These are phyloP conservation scores for Coregonus clupeaformis DNA, from an alignment of 2,113 vertebrate species.

Conservation along the genomic window DNA sequence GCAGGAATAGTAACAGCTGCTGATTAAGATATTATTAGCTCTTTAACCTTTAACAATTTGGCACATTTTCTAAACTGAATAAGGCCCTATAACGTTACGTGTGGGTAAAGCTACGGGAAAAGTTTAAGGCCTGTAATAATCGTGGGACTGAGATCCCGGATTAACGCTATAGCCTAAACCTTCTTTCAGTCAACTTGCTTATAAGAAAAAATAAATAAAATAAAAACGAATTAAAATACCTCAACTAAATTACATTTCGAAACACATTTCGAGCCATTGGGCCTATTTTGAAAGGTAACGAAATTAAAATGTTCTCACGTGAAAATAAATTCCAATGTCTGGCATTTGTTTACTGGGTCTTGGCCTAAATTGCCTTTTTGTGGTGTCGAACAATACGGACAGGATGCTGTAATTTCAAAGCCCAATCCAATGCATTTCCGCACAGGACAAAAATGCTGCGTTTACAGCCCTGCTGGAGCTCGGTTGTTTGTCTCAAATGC, in stretches of 20 bases:
- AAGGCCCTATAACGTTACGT: too few species aligned
- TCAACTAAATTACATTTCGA: not conserved
- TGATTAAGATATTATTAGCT: too few species aligned
- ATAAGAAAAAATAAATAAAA: too few species aligned
- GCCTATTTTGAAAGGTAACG: not conserved
- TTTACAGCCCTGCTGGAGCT: slow-evolving; percentile 92
- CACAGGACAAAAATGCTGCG: slow-evolving; percentile 79
- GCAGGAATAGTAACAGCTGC: too few species aligned
- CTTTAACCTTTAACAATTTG: too few species aligned
- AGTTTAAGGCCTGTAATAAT: too few species aligned
- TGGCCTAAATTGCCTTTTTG: slow-evolving; percentile 77
- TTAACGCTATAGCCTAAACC: too few species aligned
- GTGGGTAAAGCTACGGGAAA: too few species aligned
- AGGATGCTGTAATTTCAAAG: slow-evolving; percentile 87
- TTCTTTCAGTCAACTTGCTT: too few species aligned
- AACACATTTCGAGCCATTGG: not conserved
- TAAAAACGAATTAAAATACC: too few species aligned
- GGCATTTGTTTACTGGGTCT: slow-evolving; percentile 68
- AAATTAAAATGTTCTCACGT: not conserved
- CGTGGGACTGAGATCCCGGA: too few species aligned
- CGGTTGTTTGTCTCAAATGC: slow-evolving; percentile 88
- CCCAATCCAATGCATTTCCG: slow-evolving; percentile 86
- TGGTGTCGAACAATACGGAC: slow-evolving; percentile 81
- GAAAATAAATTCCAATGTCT: slow-evolving; percentile 51
- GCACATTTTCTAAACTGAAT: too few species aligned